Conservation (phyloP, 2,888 invertebrate species). For the Tetragonula carbonaria region DNA sequence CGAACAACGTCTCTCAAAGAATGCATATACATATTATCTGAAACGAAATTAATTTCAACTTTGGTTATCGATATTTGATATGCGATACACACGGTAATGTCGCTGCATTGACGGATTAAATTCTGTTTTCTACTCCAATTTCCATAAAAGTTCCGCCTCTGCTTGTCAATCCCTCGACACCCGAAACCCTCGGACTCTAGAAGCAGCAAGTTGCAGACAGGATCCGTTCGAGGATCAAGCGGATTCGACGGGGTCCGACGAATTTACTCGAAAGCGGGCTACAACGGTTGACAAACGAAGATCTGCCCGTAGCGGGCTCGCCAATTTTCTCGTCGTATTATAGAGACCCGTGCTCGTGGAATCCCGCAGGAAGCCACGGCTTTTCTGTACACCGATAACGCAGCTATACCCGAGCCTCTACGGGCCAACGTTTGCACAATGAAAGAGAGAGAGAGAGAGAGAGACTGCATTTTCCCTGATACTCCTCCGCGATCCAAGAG, state of each 20-base stretch:
- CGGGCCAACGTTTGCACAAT: slow-evolving; percentile 7
- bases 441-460: not conserved
- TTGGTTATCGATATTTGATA: too few relatives aligned
- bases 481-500: slow-evolving; percentile 38
- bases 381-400: slow-evolving; percentile 31
- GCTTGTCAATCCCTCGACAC: too few relatives aligned
- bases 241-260: slow-evolving; percentile 18
- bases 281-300: not conserved
- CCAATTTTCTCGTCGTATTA: slow-evolving; percentile 58
- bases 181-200: too few relatives aligned
- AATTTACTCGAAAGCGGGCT: slow-evolving; percentile 8
- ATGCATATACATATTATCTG: too few relatives aligned
- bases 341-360: slow-evolving; percentile 37
- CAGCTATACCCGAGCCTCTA: not conserved
- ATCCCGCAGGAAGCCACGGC: slow-evolving; percentile 55
- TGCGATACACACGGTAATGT: too few relatives aligned
- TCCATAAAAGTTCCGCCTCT: too few relatives aligned
- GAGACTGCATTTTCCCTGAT: slow-evolving; percentile 62
- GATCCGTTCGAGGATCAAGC: not conserved
- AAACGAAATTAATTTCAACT: too few relatives aligned
- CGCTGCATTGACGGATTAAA: too few relatives aligned
- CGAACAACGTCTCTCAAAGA: too few relatives aligned
- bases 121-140: too few relatives aligned
- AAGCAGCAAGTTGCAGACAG: not conserved
- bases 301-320: slow-evolving; percentile 24